Evolutionary conservation across 2,888 invertebrate genomes (phyloP), one percentile per base, ranked within the genome.

Genomic region (Hirtodrosophila cameraria): DNA sequence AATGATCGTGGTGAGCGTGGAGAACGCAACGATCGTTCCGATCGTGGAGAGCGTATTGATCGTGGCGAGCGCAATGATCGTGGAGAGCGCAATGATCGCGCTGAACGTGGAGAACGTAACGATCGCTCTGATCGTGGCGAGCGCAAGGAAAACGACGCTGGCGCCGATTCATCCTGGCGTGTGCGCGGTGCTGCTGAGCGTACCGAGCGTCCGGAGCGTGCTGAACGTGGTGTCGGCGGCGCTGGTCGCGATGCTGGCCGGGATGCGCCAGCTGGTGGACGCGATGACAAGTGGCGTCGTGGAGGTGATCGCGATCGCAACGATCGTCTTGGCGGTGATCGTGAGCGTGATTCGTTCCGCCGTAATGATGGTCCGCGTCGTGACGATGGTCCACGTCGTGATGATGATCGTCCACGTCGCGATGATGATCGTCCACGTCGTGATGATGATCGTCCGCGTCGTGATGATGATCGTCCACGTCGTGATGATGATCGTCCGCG

Each of bases 121-220:
- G 66, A 66, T 0, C 66, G 66, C 1, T 41, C 3, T 5, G 72
- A 69, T 1, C 63, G 71, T 1, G 35, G 9, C 8, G 67, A 67
- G 3, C 82, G 80, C 54, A 87, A 75, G 31, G 88, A 87, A 0
- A 74, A 67, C 12, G 76, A 68, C 9, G 74, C 71, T 2, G 81
- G 77, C 6, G 79, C 76, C 8, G 79, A 80, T 28, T 70, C 62
- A 7, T 87, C 88, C 1, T 89, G 90, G 88, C 90, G 90, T 52
- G 74, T 75, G 2, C 89, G 88, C 9, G 83, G 89, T 5, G 88
- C 89, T 11, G 79, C 86, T 0, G 88, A 85, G n/a, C n/a, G n/a
- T n/a, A n/a, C n/a, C n/a, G n/a, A n/a, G n/a, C n/a, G 59, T 4
- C 58, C 35, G n/a, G 73, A 61, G 1, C 60, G 62, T 38, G 61